Evolutionary conservation across 2,888 invertebrate genomes (phyloP).

Genomic region (Metopia argyrocephala): DNA sequence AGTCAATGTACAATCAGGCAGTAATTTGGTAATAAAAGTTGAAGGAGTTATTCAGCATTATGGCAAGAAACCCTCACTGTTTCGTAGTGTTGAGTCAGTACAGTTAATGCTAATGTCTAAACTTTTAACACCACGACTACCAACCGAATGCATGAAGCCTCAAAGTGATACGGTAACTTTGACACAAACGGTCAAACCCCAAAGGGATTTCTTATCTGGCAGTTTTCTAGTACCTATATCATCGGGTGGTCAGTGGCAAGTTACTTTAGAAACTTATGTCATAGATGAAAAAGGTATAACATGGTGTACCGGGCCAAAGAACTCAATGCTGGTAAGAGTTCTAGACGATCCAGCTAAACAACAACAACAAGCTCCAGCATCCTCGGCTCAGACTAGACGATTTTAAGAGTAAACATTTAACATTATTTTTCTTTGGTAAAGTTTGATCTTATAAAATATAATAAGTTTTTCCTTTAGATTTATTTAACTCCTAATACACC

Average conservation of each 20-base stretch:
- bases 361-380: constrained; percentile 69
- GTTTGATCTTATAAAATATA: too few species aligned
- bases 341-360: constrained; percentile 77
- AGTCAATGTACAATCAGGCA: constrained; percentile 89
- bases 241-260: constrained; percentile 84
- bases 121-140: constrained; percentile 79
- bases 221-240: constrained; percentile 87
- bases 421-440: neutral
- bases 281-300: constrained; percentile 90
- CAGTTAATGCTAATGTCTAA: constrained; percentile 85
- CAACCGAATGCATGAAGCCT: constrained; percentile 67
- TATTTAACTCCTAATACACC: too few species aligned
- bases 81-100: constrained; percentile 85
- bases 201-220: constrained; percentile 95
- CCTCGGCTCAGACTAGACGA: constrained; percentile 69
- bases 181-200: constrained; percentile 91
- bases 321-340: constrained; percentile 78
- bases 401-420: constrained; percentile 66
- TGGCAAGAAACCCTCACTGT: constrained; percentile 83
- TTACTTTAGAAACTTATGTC: constrained; percentile 91
- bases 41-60: constrained; percentile 92
- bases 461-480: too few species aligned
- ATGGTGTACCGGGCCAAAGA: constrained; percentile 94
- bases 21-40: constrained; percentile 93
- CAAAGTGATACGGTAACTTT: constrained; percentile 80